Evolutionary conservation across 2,113 vertebrate genomes (phyloP).

Genomic region (Helogale parvula): DNA sequence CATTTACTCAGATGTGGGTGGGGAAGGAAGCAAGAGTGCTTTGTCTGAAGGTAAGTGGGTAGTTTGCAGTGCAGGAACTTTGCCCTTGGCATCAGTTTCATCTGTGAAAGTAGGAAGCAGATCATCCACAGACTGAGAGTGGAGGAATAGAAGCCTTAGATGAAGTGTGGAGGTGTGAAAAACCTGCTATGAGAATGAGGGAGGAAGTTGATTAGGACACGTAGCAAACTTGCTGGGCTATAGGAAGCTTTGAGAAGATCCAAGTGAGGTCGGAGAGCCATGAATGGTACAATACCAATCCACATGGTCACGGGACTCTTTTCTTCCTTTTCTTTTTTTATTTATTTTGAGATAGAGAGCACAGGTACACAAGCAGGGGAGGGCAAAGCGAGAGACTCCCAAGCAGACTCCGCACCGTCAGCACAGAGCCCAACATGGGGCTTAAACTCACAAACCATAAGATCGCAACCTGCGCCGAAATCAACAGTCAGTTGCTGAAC

Average conservation of each 20-base stretch:
- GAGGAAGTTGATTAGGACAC: neutral
- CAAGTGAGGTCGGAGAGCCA: neutral
- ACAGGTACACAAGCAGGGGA: too few relatives aligned
- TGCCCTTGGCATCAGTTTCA: neutral
- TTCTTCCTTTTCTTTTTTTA: too few relatives aligned
- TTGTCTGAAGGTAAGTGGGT: neutral
- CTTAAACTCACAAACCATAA: too few relatives aligned
- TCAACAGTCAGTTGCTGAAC: too few relatives aligned
- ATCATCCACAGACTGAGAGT: neutral
- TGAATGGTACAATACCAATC: neutral
- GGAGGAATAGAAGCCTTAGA: neutral
- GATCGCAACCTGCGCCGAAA: too few relatives aligned
- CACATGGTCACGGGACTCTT: neutral
- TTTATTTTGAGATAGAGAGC: too few relatives aligned
- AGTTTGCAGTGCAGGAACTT: constrained; percentile 9
- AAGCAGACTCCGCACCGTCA: too few relatives aligned
- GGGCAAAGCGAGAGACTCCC: too few relatives aligned
- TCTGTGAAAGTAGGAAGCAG: constrained; percentile 23
- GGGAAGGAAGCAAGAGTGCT: neutral
- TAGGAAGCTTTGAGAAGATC: neutral
- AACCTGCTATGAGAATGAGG: neutral
- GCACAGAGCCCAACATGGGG: too few relatives aligned
- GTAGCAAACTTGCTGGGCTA: neutral
- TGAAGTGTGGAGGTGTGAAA: neutral
- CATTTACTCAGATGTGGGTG: neutral